Evolutionary conservation across 1,140 invertebrate genomes (phyloP).

Genomic region (fruit fly (Drosophila melanogaster)): DNA sequence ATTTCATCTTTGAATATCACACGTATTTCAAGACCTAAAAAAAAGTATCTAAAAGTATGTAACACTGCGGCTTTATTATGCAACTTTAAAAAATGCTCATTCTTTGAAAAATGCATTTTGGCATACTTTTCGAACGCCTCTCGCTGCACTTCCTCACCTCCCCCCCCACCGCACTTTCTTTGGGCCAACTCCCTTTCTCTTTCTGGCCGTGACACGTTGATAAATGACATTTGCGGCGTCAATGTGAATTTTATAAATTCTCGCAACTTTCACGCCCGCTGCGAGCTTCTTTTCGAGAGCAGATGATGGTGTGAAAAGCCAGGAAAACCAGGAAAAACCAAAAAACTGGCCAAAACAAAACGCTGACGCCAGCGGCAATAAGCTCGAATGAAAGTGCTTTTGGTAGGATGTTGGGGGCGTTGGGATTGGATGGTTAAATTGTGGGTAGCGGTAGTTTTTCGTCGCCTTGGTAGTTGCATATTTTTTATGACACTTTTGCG

Average conservation of each 20-base stretch:
- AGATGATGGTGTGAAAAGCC: neutral
- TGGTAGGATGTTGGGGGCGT: neutral
- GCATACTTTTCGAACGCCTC: neutral
- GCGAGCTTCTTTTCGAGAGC: slow-evolving; percentile 30
- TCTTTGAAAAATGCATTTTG: neutral
- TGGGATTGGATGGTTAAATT: neutral
- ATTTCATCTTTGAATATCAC: neutral
- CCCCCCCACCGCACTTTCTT: neutral
- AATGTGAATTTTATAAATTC: slow-evolving; percentile 83
- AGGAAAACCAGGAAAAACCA: slow-evolving; percentile 1
- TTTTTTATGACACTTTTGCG: slow-evolving; percentile 82
- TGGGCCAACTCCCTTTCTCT: neutral
- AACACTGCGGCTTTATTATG: neutral
- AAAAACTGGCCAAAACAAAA: slow-evolving; percentile 69
- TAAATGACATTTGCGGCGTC: slow-evolving; percentile 81
- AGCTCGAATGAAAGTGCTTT: slow-evolving; percentile 4
- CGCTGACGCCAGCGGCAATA: slow-evolving; percentile 55
- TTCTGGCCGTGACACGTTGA: slow-evolving; percentile 75
- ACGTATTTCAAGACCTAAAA: neutral
- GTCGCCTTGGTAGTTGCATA: slow-evolving; percentile 68
- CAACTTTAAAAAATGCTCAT: neutral
- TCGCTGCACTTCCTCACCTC: neutral
- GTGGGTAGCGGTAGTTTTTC: slow-evolving; percentile 25
- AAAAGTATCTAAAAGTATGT: neutral
- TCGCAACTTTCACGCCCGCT: slow-evolving; percentile 77